phyloP scores from a whole-genome alignment of 2,888 invertebrate genomes.

The Phalangium opilio region DNA sequence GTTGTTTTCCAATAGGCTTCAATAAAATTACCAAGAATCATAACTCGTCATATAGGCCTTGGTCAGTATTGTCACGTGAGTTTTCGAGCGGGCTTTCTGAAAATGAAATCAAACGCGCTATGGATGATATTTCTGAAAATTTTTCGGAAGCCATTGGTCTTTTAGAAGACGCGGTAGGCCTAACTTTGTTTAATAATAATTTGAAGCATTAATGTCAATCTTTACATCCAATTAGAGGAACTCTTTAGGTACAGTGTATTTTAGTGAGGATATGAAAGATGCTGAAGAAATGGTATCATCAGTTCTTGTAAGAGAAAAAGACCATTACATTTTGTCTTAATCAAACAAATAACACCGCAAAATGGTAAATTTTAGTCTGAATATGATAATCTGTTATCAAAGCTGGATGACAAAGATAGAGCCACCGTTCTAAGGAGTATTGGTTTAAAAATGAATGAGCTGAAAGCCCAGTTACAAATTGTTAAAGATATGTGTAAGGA shows the following conservation, averaged over 20 bases:
- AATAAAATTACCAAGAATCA: too few relatives aligned
- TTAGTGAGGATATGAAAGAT: conserved; percentile 27
- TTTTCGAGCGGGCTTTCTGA: neutral
- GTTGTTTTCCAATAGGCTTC: too few relatives aligned
- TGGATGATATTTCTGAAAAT: conserved; percentile 18
- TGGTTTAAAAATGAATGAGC: conserved; percentile 26
- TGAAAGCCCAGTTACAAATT: conserved; percentile 24
- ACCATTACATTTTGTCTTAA: too few relatives aligned
- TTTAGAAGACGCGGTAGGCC: conserved; percentile 19
- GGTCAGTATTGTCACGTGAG: neutral
- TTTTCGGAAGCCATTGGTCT: conserved; percentile 19
- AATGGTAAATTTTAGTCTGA: conserved; percentile 7
- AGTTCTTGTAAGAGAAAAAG: conserved; percentile 18
- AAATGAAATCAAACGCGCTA: conserved; percentile 11
- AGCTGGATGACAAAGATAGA: conserved; percentile 23
- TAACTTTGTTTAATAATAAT: neutral
- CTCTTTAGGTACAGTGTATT: conserved; percentile 26
- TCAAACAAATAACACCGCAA: too few relatives aligned
- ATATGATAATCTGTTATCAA: conserved; percentile 22
- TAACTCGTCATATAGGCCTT: too few relatives aligned
- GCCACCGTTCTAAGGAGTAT: conserved; percentile 23
- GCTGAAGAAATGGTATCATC: conserved; percentile 25
- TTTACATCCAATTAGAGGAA: conserved; percentile 19
- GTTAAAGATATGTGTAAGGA: conserved; percentile 21
- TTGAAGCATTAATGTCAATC: too few relatives aligned